Percentiles rank a stretch among this genome's conserved stretches.
phyloP scores from a whole-genome alignment of 35 echinoderm and acorn worm species.

The Ophioderma brevispina region DNA sequence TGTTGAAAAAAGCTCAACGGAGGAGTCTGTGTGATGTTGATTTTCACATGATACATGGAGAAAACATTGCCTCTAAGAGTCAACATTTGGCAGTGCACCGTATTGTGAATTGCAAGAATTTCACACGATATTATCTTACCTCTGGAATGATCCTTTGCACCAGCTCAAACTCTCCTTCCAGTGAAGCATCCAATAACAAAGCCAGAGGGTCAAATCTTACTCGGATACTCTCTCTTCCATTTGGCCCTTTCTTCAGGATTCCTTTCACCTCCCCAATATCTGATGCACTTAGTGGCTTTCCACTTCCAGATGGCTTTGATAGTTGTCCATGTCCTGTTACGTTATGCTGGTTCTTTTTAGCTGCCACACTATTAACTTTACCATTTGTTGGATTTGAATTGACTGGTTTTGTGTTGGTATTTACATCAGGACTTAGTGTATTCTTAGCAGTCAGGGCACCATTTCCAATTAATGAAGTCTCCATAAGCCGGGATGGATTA shows the following conservation, averaged over 20 bases:
- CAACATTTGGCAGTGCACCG: too few species aligned
- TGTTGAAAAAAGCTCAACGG: too few species aligned
- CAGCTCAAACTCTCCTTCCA: constrained; percentile 96
- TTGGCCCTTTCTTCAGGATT: constrained; percentile 74
- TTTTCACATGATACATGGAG: too few species aligned
- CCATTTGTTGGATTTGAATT: neutral
- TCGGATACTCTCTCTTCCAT: constrained; percentile 54
- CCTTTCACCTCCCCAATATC: constrained; percentile 54
- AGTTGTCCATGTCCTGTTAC: neutral
- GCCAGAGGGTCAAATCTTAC: constrained; percentile 97
- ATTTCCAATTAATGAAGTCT: neutral
- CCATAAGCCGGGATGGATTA: neutral
- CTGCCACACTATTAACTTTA: neutral
- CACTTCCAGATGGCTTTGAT: constrained; percentile 16
- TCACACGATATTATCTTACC: too few species aligned
- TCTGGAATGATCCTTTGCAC: constrained; percentile 91
- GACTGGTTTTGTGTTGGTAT: neutral
- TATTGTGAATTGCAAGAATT: too few species aligned
- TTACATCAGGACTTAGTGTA: neutral
- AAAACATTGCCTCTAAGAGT: too few species aligned
- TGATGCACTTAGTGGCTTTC: constrained; percentile 27
- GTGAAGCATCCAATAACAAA: constrained; percentile 88
- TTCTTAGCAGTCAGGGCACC: neutral
- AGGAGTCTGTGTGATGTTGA: too few species aligned
- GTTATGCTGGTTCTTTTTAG: neutral